Evolutionary conservation across 2,888 invertebrate genomes (phyloP).

Genomic region (Neoaliturus tenellus): DNA sequence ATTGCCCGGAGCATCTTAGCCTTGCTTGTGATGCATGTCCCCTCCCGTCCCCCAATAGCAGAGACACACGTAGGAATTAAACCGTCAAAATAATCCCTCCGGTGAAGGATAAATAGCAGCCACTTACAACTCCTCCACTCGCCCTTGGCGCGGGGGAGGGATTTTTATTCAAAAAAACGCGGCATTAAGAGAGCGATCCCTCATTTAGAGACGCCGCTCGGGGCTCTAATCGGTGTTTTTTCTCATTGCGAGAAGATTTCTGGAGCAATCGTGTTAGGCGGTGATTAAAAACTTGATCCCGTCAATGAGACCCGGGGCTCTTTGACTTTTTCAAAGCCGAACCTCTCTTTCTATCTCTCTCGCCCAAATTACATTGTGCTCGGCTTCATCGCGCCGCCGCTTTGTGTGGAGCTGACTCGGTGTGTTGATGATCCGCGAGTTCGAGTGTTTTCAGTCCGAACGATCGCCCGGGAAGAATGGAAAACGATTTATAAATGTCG

Average conservation of each 20-base stretch:
- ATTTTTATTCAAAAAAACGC: constrained; percentile 23
- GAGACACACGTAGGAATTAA: constrained; percentile 20
- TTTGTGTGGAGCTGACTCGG: not conserved
- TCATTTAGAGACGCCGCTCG: constrained; percentile 37
- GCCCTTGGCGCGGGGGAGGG: not conserved
- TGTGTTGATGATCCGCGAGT: not conserved
- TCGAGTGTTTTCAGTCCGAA: constrained; percentile 12
- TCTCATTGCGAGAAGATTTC: constrained; percentile 54
- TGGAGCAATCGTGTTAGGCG: constrained; percentile 58
- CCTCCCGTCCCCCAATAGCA: not conserved
- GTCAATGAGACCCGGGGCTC: constrained; percentile 54
- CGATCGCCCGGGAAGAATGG: not conserved
- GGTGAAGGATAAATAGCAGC: constrained; percentile 28
- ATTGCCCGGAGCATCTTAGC: too few species aligned
- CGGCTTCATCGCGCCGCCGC: not conserved
- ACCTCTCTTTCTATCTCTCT: not conserved
- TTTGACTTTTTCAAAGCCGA: constrained; percentile 40
- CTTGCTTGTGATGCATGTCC: too few species aligned
- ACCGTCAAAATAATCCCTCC: constrained; percentile 27
- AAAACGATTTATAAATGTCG: constrained; percentile 9
- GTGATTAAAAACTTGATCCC: constrained; percentile 59
- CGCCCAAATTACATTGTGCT: constrained; percentile 30
- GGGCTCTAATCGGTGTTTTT: constrained; percentile 46
- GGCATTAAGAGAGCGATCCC: constrained; percentile 43
- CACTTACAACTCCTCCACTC: constrained; percentile 31